Base-by-base conservation (phyloP, 1,140 invertebrate species). In the Plectus sambesii region DNA sequence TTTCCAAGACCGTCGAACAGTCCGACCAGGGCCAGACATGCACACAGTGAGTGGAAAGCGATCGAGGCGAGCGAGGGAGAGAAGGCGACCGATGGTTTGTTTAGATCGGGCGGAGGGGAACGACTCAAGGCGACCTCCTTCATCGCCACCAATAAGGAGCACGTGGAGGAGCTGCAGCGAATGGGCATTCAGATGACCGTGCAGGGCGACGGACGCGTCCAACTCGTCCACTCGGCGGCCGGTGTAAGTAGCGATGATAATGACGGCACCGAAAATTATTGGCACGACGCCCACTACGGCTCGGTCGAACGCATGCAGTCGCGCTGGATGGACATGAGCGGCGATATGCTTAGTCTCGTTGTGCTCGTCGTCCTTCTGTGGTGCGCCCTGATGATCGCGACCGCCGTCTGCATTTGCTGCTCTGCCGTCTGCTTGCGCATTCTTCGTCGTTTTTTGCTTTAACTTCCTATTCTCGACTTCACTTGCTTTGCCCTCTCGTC, bases 151-250 rank as follows among this genome's bases (percentile, higher is more conserved):
- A 92, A 93, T 74, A 75, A 81, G n/a, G 82, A 88, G 37, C 90
- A 97, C 74, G 72, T 93, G 54, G 80, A 80, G 68, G 76, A 86
- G 43, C 75, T 96, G 41, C 80, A 81, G 53, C 80, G 87, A 68
- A 93, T 97, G 88, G 92, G 92, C 39, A 94, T 97, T 58, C 82
- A 82, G 40, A 82, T 96, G 50, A 75, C 87, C 42, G 84, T 84
- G 0, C 74, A 90, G 62, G 76, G 79, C 24, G 87, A 96, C 73
- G 89, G 89, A 33, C 73, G 85, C 40, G 80, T 96, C 33, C 87
- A 93, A 70, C 73, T 97, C 19, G 76, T 89, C 12, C 88, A 94
- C 65, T 72, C 73, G 22, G 63, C 72, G 4, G 64, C 72, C 9
- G 71, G 73, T 54, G 74, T 77, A 61, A 63, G 58, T 44, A 30